Evolutionary conservation across 1,140 invertebrate species (phyloP).

Genomic region (Scylla paramamosain): DNA sequence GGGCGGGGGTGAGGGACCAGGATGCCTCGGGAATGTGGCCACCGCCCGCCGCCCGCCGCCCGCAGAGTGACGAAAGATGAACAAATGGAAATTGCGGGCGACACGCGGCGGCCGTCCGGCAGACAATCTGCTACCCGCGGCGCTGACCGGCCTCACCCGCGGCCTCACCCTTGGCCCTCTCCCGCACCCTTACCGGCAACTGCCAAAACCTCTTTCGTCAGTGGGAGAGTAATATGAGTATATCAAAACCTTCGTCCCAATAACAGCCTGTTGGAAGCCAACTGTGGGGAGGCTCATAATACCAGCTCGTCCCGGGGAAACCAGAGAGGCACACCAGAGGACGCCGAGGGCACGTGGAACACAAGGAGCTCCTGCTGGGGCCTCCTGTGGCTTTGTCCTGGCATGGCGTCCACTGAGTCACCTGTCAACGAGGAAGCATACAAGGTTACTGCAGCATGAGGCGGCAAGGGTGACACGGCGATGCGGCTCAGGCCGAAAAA

Average conservation of each 20-base stretch:
- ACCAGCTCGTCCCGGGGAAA: not conserved
- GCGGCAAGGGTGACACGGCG: not conserved
- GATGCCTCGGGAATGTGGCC: slow-evolving; percentile 42
- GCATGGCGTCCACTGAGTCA: not conserved
- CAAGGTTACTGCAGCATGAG: not conserved
- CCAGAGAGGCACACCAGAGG: not conserved
- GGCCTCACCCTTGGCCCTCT: not conserved
- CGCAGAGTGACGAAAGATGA: slow-evolving; percentile 64
- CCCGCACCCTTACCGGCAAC: not conserved
- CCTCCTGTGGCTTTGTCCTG: no score
- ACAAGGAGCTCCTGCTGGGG: not conserved
- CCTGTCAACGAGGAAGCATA: not conserved
- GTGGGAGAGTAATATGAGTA: not conserved
- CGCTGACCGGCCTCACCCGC: not conserved
- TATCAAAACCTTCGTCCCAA: not conserved
- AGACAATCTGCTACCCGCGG: slow-evolving; percentile 54
- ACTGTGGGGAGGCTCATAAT: not conserved
- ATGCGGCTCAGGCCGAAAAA: not conserved
- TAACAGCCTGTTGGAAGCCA: not conserved
- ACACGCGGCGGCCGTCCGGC: slow-evolving; percentile 47
- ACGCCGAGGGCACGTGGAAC: not conserved
- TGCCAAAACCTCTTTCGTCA: slow-evolving; percentile 31
- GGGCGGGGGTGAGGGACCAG: not conserved
- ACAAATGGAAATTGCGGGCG: slow-evolving; percentile 64
- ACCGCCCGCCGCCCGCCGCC: slow-evolving; percentile 30